Evolutionary conservation across 53 echinoderm and acorn worm species (phyloP), one percentile per base, ranked within the genome.

Genomic region (Pentamera pediparva): DNA sequence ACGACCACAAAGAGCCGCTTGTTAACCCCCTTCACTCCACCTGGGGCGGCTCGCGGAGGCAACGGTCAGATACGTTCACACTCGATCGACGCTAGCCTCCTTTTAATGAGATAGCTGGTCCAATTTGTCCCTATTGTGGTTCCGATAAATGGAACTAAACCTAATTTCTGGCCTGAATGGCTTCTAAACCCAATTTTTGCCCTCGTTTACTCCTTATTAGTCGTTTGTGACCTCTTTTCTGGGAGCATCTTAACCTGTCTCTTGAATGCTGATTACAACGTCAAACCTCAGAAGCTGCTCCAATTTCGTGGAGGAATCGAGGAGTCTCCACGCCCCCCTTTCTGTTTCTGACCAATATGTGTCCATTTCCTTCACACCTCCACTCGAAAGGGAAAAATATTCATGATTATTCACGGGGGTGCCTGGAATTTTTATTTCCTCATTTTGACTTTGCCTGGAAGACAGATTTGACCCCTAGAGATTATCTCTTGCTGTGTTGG

Each of bases 161-260:
- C 65, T 45, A 65, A 65, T 65, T 65, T 65, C 65, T 45, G 43
- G 65, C 65, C 39, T 65, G 65, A 65, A 65, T 65, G 65, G 65
- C 65, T 65, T 65, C 65, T 45, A 65, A 65, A 65, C 65, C 65
- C 65, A 65, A 65, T 65, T 65, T 65, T 65, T 65, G 65, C 65
- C 65, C 65, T 65, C 65, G 43, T 65, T 65, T 65, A 65, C 65
- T 65, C 41, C 65, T 65, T 65, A 65, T 65, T 65, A 65, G 65
- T 65, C 65, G 27, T 65, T n/a, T 65, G 65, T 65, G 65, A 65
- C 65, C 65, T 65, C 65, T 65, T 65, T 65, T 65, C 29, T 41
- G 43, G 65, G 43, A 65, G n/a, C n/a, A n/a, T n/a, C n/a, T n/a
- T n/a, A n/a, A n/a, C n/a, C n/a, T n/a, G n/a, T n/a, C n/a, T n/a